phyloP scores from a whole-genome alignment of 2,888 invertebrate species.

The Apotomis capreana region DNA sequence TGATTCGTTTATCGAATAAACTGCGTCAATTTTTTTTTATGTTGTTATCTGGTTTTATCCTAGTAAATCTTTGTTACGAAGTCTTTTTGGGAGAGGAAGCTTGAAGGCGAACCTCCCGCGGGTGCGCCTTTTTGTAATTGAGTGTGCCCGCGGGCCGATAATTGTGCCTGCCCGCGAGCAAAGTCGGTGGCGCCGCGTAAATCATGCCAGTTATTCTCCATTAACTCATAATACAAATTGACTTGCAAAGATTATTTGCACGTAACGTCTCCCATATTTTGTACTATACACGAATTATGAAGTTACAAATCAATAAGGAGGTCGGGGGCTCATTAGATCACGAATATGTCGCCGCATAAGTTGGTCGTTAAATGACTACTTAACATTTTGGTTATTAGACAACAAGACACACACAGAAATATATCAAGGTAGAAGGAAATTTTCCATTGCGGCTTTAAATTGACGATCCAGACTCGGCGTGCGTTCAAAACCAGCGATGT shows the following conservation, averaged over 20 bases:
- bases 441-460: too few species aligned
- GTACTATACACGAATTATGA: too few species aligned
- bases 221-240: conserved; percentile 82
- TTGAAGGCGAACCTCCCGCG: conserved; percentile 71
- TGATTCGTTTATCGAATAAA: conserved; percentile 63
- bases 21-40: conserved; percentile 2
- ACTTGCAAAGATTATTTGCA: conserved; percentile 71
- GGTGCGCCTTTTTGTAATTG: conserved; percentile 81
- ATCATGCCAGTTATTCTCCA: conserved; percentile 83
- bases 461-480: too few species aligned
- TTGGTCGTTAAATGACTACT: too few species aligned
- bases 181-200: conserved; percentile 65
- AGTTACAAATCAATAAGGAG: too few species aligned
- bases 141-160: conserved; percentile 83
- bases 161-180: conserved; percentile 76
- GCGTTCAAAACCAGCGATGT: too few species aligned
- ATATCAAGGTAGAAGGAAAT: too few species aligned
- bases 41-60: not conserved
- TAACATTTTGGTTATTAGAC: too few species aligned
- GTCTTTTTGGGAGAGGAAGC: conserved; percentile 61
- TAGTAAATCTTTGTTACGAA: conserved; percentile 71
- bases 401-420: too few species aligned
- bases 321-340: too few species aligned
- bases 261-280: too few species aligned
- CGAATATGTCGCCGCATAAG: too few species aligned